Conservation (phyloP, 2,113 vertebrate species). For the Enhydra lutris region DNA sequence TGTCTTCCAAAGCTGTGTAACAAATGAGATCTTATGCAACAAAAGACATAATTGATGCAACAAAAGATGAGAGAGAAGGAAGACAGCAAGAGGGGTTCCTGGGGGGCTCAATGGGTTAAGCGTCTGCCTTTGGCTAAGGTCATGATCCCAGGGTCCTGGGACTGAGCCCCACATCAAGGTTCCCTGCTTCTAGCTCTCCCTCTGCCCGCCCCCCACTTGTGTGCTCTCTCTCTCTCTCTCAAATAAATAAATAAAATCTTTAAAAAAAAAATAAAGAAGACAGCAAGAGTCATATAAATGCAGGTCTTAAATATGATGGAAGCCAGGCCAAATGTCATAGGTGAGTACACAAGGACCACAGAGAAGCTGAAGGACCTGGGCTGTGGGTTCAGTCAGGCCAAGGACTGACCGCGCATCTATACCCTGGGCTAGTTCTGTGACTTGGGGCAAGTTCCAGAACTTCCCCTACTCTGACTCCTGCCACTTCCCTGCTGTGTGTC, state of each 20-base stretch:
- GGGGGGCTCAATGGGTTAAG: too few relatives aligned
- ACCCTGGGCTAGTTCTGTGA: not conserved
- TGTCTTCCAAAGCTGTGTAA: not conserved
- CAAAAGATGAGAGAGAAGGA: not conserved
- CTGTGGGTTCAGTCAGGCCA: not conserved
- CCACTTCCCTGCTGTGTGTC: not conserved
- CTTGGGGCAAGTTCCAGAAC: not conserved
- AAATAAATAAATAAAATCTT: too few relatives aligned
- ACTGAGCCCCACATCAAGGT: too few relatives aligned
- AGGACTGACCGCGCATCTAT: accelerated
- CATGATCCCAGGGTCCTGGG: too few relatives aligned
- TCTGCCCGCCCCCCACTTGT: too few relatives aligned
- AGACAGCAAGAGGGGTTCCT: not conserved
- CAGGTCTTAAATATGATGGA: not conserved
- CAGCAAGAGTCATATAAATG: not conserved
- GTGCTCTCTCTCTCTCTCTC: too few relatives aligned
- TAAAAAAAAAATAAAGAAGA: not conserved
- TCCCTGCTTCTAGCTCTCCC: too few relatives aligned
- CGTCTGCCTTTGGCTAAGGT: too few relatives aligned
- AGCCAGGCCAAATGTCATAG: not conserved
- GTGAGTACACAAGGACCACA: not conserved
- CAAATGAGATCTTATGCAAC: not conserved
- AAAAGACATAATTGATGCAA: not conserved
- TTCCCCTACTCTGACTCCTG: not conserved
- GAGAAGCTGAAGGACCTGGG: not conserved